Conservation (phyloP, 2,888 invertebrate species). For the Cartodere bifasciata region DNA sequence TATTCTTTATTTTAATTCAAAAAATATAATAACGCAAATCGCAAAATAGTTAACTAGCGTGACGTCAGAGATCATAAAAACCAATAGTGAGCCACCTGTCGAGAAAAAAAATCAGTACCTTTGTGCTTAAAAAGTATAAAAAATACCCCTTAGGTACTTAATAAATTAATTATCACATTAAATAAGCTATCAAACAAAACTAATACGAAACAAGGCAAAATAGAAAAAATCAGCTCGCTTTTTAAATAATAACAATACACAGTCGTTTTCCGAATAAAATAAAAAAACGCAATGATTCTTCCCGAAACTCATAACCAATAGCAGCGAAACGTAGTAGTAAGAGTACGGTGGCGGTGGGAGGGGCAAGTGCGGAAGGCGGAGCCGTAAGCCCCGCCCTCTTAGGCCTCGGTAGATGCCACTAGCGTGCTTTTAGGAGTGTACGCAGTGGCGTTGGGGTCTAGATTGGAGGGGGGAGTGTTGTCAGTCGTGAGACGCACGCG, state of each 20-base stretch:
- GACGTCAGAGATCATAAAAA: slow-evolving; percentile 25
- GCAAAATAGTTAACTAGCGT: neutral
- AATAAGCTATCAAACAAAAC: slow-evolving; percentile 28
- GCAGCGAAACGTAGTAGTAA: no score
- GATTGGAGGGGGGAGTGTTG: slow-evolving; percentile 36
- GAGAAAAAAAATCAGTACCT: slow-evolving; percentile 28
- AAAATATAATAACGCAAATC: no score
- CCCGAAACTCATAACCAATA: no score
- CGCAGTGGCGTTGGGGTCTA: slow-evolving; percentile 85
- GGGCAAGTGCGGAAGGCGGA: no score
- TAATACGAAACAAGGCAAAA: slow-evolving; percentile 20
- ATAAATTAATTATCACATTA: slow-evolving; percentile 31
- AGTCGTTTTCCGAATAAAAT: neutral
- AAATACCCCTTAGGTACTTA: slow-evolving; percentile 23
- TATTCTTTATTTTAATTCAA: no score
- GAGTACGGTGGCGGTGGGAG: no score
- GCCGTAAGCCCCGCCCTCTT: slow-evolving; percentile 9
- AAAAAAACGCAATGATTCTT: no score
- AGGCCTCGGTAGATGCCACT: slow-evolving; percentile 46
- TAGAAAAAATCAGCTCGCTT: slow-evolving; percentile 7
- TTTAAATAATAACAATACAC: neutral
- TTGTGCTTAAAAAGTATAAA: slow-evolving; percentile 25
- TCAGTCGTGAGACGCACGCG: slow-evolving; percentile 46
- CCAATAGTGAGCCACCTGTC: slow-evolving; percentile 25
- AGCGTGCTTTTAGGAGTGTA: slow-evolving; percentile 73